Evolutionary conservation across 2,888 invertebrate genomes (phyloP).

Genomic region (Nephrotoma guestfalica): DNA sequence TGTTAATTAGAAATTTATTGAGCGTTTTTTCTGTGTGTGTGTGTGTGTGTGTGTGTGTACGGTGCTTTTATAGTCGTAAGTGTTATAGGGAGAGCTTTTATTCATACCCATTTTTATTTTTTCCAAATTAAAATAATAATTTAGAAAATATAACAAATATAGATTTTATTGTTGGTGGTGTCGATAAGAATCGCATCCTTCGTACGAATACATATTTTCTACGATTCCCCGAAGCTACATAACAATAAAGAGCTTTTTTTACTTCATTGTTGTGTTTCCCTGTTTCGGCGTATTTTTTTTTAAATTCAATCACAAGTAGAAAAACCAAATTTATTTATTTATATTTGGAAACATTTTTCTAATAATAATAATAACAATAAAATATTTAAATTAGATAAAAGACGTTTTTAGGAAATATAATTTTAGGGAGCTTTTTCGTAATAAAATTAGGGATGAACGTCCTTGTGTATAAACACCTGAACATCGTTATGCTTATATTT

Average conservation of each 20-base stretch:
- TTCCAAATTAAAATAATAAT: not conserved
- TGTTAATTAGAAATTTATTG: not conserved
- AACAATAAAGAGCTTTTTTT: not conserved
- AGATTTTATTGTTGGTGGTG: not conserved
- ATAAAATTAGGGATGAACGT: not conserved
- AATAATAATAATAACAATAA: not conserved
- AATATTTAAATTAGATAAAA: not conserved
- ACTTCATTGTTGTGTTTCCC: not conserved
- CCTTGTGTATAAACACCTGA: not conserved
- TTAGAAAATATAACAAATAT: not conserved
- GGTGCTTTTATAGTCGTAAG: not conserved
- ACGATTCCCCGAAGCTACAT: not conserved
- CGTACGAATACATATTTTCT: not conserved
- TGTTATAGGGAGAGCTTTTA: not conserved
- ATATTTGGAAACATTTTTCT: not conserved
- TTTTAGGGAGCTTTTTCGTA: not conserved
- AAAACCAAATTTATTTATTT: not conserved
- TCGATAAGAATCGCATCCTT: not conserved
- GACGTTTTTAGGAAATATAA: not conserved
- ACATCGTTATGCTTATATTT: not conserved
- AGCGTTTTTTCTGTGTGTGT: not conserved
- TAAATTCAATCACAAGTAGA: not conserved
- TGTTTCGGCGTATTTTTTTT: not conserved
- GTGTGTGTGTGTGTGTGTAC: too few relatives aligned
- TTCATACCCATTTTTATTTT: too few relatives aligned